Conservation (phyloP, 2,113 vertebrate genomes). For the Carassius gibelio region DNA sequence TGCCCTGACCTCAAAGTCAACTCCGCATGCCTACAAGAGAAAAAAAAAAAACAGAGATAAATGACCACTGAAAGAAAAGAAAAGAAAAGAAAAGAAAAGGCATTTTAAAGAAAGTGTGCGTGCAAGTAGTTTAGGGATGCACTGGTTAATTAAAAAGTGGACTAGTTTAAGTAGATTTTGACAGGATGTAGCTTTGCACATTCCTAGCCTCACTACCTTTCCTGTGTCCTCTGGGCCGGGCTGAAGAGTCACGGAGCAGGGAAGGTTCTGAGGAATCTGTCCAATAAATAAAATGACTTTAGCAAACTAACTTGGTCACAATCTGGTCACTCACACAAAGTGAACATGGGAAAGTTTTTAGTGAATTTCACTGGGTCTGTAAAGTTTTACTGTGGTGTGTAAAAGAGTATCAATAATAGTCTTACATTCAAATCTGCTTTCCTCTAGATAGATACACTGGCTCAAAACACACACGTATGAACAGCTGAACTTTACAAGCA, state of each 20-base stretch:
- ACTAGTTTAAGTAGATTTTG: neutral
- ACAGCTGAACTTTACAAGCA: neutral
- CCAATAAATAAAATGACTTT: conserved; percentile 27
- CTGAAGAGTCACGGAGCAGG: conserved; percentile 90
- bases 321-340: too few species aligned
- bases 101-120: neutral
- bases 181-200: neutral
- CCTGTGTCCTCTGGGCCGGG: conserved; percentile 92
- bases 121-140: neutral
- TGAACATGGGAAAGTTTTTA: neutral
- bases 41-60: conserved; percentile 8
- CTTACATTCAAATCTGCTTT: too few species aligned
- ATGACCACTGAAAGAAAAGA: neutral
- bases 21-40: conserved; percentile 79
- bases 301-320: neutral
- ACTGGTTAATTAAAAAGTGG: neutral
- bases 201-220: conserved; percentile 75
- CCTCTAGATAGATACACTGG: neutral
- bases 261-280: conserved; percentile 90
- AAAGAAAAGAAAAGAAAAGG: neutral
- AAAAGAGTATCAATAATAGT: too few species aligned
- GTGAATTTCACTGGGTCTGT: too few species aligned
- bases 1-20: conserved; percentile 92
- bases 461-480: neutral
- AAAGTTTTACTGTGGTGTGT: too few species aligned